phyloP scores from a whole-genome alignment of 2,113 vertebrate species.

The Galbula dea region DNA sequence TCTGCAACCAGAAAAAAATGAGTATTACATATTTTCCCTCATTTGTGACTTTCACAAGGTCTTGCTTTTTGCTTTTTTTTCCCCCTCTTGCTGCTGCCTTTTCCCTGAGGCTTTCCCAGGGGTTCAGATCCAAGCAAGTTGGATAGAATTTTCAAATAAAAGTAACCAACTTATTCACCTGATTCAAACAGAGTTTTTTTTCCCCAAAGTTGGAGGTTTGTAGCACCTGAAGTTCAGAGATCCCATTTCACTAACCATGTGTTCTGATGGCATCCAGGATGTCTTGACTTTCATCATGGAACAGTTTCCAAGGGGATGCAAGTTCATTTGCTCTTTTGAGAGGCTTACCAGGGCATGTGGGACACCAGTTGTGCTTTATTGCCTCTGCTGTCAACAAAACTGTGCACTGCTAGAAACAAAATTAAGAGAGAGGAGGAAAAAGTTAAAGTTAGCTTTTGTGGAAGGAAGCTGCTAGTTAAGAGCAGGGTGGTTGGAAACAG shows the following conservation, averaged over 20 bases:
- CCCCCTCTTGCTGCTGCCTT: background rate
- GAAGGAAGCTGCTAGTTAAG: slow-evolving; percentile 30
- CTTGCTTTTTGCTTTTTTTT: background rate
- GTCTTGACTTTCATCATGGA: background rate
- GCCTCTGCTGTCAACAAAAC: background rate
- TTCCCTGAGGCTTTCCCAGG: background rate
- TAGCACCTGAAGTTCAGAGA: background rate
- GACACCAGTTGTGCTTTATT: background rate
- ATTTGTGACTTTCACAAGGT: background rate
- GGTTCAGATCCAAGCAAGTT: background rate
- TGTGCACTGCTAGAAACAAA: background rate
- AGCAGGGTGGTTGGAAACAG: background rate
- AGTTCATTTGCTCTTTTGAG: background rate
- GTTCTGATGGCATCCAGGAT: background rate
- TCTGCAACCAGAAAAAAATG: slow-evolving; percentile 13
- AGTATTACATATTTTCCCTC: background rate
- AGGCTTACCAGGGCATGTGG: background rate
- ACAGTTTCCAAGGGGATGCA: background rate
- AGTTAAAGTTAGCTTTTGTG: background rate
- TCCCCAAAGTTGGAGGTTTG: background rate
- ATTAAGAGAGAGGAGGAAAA: background rate
- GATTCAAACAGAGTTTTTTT: background rate
- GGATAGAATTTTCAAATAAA: background rate
- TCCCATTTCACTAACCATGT: background rate
- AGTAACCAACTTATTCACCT: background rate